Conservation (phyloP, 1,140 invertebrate species). For the Coenobita brevimanus region DNA sequence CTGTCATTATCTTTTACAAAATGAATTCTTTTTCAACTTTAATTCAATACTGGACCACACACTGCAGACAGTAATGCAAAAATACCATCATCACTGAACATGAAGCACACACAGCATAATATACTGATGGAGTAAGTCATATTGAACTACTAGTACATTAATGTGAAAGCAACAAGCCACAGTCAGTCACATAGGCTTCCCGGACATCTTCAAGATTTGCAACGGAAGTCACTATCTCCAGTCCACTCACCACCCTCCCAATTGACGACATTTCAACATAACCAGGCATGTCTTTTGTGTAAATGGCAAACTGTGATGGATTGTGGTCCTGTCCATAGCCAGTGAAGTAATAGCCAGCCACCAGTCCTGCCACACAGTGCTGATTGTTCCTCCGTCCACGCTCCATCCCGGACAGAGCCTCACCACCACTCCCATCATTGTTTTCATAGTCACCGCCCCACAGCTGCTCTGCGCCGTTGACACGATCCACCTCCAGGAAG, state of each 20-base stretch:
- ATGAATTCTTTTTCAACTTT: too few relatives aligned
- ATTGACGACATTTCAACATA: constrained; percentile 47
- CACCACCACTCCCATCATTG: constrained; percentile 51
- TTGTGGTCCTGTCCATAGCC: constrained; percentile 42
- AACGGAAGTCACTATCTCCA: constrained; percentile 11
- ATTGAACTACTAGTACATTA: too few relatives aligned
- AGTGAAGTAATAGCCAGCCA: constrained; percentile 39
- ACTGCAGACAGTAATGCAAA: too few relatives aligned
- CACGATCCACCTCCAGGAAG: constrained; percentile 29
- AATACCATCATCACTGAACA: too few relatives aligned
- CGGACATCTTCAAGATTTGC: not conserved
- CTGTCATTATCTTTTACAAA: too few relatives aligned
- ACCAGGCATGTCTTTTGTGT: constrained; percentile 20
- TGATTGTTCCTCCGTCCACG: constrained; percentile 37
- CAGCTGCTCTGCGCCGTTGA: constrained; percentile 16
- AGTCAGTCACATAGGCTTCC: constrained; percentile 18
- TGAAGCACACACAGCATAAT: too few relatives aligned
- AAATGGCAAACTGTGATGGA: constrained; percentile 50
- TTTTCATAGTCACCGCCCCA: constrained; percentile 53
- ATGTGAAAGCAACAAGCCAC: constrained; percentile 33
- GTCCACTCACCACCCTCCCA: constrained; percentile 17
- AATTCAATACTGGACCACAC: too few relatives aligned
- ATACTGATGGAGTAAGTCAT: too few relatives aligned
- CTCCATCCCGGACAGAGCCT: constrained; percentile 34
- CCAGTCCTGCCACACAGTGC: constrained; percentile 13